Evolutionary conservation across 2,797 vertebrate genomes (phyloP).

Genomic region (Anguilla anguilla): DNA sequence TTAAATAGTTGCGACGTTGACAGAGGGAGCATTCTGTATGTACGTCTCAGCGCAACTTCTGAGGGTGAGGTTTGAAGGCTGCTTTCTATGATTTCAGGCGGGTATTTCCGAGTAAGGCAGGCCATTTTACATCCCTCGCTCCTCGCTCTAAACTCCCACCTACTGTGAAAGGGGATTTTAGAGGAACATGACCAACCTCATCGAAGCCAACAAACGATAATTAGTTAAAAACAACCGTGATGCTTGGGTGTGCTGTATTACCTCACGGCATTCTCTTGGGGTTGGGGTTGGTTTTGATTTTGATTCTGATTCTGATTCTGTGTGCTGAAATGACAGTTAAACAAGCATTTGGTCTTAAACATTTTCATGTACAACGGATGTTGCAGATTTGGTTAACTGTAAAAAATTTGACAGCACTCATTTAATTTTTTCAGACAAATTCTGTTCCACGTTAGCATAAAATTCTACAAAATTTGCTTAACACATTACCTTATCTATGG

Average conservation of each 20-base stretch:
- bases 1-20: not conserved
- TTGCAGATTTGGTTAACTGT: not conserved
- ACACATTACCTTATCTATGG: not conserved
- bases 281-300: conserved; percentile 40
- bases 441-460: not conserved
- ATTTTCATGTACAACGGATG: not conserved
- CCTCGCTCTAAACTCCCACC: not conserved
- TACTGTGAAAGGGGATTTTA: not conserved
- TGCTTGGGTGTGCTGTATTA: conserved; percentile 62
- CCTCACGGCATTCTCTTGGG: conserved; percentile 73
- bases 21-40: not conserved
- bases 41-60: not conserved
- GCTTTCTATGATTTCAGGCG: not conserved
- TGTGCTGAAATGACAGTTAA: conserved; percentile 73
- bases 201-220: not conserved
- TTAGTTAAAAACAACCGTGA: not conserved
- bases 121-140: not conserved
- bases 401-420: not conserved
- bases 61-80: not conserved
- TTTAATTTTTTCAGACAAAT: not conserved
- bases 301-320: conserved; percentile 55
- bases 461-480: not conserved
- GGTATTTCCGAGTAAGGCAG: not conserved
- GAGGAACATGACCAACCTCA: not conserved
- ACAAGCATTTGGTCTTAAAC: conserved; percentile 20